Evolutionary conservation across 2,888 invertebrate genomes (phyloP), one percentile per base, ranked within the genome.

Genomic region (Stegophylla sp.): DNA sequence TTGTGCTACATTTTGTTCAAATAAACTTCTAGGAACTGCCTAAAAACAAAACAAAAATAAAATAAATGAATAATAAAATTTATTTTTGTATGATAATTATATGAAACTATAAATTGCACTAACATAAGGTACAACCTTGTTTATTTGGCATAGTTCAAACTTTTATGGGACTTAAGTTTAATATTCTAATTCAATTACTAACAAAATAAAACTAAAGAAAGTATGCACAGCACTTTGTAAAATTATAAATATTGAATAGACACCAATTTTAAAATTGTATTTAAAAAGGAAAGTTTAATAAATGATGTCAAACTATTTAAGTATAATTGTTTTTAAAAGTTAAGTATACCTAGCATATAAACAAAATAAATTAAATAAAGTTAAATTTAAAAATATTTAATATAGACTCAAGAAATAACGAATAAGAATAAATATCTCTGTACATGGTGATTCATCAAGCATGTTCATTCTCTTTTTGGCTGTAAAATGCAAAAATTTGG

Each of bases 111-210:
- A 20, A 79, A 79, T 48, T 79, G n/a, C 71, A 79, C 79, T 79
- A 71, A 79, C 79, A 79, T 51, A 71, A 41, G 48, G 69, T 48
- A 71, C 48, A 63, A 79, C 79, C 79, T 79, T 71, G 79, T 79
- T 79, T 79, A 79, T 79, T 69, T 71, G 79, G 71, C 79, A 69
- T 59, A 69, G 41, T 41, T 79, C 7, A 43, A 59, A 20, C 66
- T 51, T 53, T 59, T 34, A 48, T 61, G 67, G 5, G 12, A 59
- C 17, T 77, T 28, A 69, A 34, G n/a, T 43, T 34, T 20, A 28
- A 69, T 13, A 53, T 28, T 20, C 17, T 12, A 23, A 34, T 34
- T 17, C 23, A 67, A 71, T 66, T 51, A 69, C n/a, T n/a, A n/a
- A 34, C n/a, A 56, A 59, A 56, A 45, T 53, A 34, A 12, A 64